These are phyloP conservation scores for Atta colombica DNA, from an alignment of 1,140 invertebrate species.

Conservation along the genomic window DNA sequence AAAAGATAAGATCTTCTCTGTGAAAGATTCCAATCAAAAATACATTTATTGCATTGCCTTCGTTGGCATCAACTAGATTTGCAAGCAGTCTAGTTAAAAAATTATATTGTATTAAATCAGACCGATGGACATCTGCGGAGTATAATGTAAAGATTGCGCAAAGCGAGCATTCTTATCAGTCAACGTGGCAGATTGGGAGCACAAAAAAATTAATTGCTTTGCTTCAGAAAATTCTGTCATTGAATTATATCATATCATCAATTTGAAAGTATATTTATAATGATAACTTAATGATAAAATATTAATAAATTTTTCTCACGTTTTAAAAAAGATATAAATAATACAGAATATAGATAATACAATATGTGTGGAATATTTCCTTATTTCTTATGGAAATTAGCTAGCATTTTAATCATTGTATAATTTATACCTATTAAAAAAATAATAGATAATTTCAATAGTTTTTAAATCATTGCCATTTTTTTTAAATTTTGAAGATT, in stretches of 20 bases:
- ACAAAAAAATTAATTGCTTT: slow-evolving; percentile 32
- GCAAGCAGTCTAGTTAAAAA: slow-evolving; percentile 26
- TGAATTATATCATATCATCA: background rate
- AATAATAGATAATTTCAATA: background rate
- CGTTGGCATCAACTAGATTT: slow-evolving; percentile 33
- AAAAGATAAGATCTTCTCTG: background rate
- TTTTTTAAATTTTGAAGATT: background rate
- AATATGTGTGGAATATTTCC: background rate
- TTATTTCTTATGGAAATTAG: background rate
- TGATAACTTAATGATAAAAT: background rate
- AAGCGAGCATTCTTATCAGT: slow-evolving; percentile 43
- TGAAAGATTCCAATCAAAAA: slow-evolving; percentile 12
- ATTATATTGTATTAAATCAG: slow-evolving; percentile 44
- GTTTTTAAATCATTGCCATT: background rate
- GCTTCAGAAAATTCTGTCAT: slow-evolving; percentile 23
- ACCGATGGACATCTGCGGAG: slow-evolving; percentile 44
- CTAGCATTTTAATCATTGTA: background rate
- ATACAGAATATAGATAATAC: background rate
- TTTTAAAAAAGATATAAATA: background rate
- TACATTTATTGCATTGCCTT: slow-evolving; percentile 5
- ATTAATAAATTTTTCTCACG: background rate
- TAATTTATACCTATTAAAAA: background rate
- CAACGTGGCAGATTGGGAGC: slow-evolving; percentile 37
- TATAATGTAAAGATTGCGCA: slow-evolving; percentile 40
- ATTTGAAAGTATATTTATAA: background rate